Conservation (phyloP, 2,113 vertebrate genomes). For the Corvus hawaiiensis region DNA sequence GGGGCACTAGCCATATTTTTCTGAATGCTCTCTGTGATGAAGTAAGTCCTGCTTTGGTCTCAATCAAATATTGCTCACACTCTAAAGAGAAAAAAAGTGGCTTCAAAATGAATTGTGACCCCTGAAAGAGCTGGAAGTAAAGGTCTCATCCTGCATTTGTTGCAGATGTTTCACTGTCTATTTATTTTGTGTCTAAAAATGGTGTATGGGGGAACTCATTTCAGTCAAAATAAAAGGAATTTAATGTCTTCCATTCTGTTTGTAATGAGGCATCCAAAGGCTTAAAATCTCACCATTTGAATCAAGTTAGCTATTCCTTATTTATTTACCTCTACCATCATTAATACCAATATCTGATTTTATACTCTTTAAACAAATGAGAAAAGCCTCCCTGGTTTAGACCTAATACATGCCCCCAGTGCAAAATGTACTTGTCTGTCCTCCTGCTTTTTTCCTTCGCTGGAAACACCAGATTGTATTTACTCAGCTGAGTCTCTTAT, state of each 20-base stretch:
- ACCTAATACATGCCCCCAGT: not conserved
- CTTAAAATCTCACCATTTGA: not conserved
- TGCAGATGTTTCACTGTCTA: not conserved
- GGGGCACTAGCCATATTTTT: not conserved
- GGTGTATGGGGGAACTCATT: rapidly evolving
- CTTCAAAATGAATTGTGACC: not conserved
- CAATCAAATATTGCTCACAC: not conserved
- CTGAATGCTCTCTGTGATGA: not conserved
- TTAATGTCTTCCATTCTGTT: not conserved
- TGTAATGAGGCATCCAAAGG: not conserved
- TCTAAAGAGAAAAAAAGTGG: not conserved
- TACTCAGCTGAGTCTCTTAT: not conserved
- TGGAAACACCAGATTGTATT: not conserved
- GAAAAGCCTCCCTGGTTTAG: rapidly evolving
- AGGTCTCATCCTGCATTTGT: not conserved
- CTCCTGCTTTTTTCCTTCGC: not conserved
- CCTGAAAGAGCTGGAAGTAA: not conserved
- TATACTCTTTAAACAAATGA: not conserved
- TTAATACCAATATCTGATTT: not conserved
- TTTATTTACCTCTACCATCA: not conserved
- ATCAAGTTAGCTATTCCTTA: not conserved
- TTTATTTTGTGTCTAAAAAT: not conserved
- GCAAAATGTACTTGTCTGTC: not conserved
- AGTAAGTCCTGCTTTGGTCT: not conserved
- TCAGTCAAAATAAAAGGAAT: not conserved